Evolutionary conservation across 2,797 vertebrate genomes (phyloP).

Genomic region (Syndactyla subalaris): DNA sequence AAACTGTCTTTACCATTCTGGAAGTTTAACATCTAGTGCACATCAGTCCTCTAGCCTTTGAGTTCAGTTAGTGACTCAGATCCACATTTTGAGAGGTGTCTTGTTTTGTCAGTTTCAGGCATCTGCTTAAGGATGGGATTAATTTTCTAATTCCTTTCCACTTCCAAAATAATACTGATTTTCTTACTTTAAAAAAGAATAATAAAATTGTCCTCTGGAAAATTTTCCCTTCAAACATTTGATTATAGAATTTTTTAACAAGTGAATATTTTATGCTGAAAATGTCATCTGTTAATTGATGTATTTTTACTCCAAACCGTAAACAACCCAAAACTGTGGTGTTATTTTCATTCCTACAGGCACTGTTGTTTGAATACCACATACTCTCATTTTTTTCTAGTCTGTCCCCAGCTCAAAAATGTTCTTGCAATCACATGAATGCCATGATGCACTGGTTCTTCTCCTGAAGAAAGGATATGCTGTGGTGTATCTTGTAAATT

Average conservation of each 20-base stretch:
- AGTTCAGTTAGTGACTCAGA: background rate
- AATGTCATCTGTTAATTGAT: background rate
- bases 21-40: background rate
- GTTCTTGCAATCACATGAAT: background rate
- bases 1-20: background rate
- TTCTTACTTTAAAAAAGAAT: background rate
- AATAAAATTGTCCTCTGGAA: too few species aligned
- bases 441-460: background rate
- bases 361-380: accelerated
- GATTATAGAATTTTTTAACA: too few species aligned
- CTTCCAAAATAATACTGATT: background rate
- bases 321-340: accelerated
- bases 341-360: background rate
- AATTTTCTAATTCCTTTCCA: background rate
- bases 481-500: background rate
- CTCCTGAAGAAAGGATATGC: background rate
- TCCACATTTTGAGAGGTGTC: background rate
- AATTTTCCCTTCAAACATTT: too few species aligned
- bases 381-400: background rate
- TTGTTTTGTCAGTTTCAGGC: background rate
- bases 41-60: background rate
- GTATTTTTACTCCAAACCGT: background rate
- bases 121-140: background rate
- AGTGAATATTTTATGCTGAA: background rate
- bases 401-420: background rate